Base-by-base conservation (phyloP, 2,888 invertebrate species). In the Leucoptera coffeella region DNA sequence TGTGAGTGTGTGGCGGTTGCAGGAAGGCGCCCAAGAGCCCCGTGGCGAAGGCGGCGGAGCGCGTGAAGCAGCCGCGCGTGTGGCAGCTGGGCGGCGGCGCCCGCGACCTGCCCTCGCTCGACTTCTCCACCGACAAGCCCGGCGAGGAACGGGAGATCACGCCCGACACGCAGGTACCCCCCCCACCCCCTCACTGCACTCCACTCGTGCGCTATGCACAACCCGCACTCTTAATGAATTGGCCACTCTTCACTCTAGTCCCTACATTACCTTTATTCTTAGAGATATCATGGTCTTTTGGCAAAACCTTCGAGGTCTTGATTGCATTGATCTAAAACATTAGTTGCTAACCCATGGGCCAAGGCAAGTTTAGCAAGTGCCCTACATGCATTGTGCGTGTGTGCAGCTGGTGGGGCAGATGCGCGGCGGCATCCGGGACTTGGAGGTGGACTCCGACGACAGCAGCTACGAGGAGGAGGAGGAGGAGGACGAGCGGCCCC, bases 51-150 rank as follows among this genome's bases (percentile, higher is more conserved):
- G 44, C 48, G 23, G 75, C 78, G 22, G 85, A 84, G 48, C 80
- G 82, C 12, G 89, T 88, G 1, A 96, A 96, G 47, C 85, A 89
- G 46, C 90, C 89, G 0, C 78, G 92, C 28, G 78, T 86, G 28
- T 96, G 95, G 96, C 92, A 89, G 39, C 62, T 89, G 27, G 84
- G 85, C 22, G 93, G 92, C 14, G 82, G 76, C 26, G 56, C 74
- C 8, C 83, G 84, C 34, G 93, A 94, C 58, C 61, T 85, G 25
- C 78, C 78, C 8, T 60, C 73, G n/a, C 64, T 95, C 21, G 93
- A 95, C 58, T 77, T 87, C 43, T 85, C 87, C 29, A 81, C 77
- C 32, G 88, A 87, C 51, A 78, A 78, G 43, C 82, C 83, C 0
- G 81, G 78, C 31, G 78, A 80, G 34, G 65, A 57, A 33, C 64